Evolutionary conservation across 2,888 invertebrate genomes (phyloP).

Genomic region (Papilio protenor): DNA sequence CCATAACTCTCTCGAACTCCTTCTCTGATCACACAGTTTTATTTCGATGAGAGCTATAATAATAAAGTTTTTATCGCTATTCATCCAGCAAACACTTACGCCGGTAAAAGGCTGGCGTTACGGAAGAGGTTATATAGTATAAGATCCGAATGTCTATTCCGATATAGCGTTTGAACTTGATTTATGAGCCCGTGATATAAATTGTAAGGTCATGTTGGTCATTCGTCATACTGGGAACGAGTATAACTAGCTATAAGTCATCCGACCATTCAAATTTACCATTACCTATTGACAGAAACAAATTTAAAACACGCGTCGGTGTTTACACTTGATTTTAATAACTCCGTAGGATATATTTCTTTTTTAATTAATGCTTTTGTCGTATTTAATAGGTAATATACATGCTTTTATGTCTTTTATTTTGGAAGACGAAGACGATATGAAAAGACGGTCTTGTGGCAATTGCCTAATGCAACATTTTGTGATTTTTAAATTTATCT

Average conservation of each 20-base stretch:
- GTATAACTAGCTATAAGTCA: conserved; percentile 75
- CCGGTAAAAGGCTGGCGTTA: conserved; percentile 59
- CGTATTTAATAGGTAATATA: neutral
- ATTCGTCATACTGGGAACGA: conserved; percentile 73
- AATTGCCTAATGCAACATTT: neutral
- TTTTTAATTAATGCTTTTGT: neutral
- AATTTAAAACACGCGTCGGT: conserved; percentile 43
- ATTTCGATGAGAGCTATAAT: conserved; percentile 79
- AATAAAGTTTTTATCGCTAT: conserved; percentile 81
- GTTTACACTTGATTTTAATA: conserved; percentile 42
- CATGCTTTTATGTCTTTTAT: neutral
- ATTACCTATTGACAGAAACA: conserved; percentile 64
- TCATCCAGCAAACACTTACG: conserved; percentile 75
- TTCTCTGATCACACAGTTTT: conserved; percentile 76
- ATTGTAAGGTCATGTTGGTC: conserved; percentile 76
- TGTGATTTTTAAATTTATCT: neutral
- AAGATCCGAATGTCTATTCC: conserved; percentile 69
- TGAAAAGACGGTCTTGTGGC: neutral
- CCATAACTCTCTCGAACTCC: conserved; percentile 51
- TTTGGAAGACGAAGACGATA: neutral
- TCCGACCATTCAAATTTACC: conserved; percentile 57
- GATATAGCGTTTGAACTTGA: conserved; percentile 75
- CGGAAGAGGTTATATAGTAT: conserved; percentile 46
- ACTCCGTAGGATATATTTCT: conserved; percentile 26
- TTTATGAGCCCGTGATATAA: conserved; percentile 74